Evolutionary conservation across 2,888 invertebrate genomes (phyloP), one percentile per base, ranked within the genome.

Genomic region (Aleiodes testaceus): DNA sequence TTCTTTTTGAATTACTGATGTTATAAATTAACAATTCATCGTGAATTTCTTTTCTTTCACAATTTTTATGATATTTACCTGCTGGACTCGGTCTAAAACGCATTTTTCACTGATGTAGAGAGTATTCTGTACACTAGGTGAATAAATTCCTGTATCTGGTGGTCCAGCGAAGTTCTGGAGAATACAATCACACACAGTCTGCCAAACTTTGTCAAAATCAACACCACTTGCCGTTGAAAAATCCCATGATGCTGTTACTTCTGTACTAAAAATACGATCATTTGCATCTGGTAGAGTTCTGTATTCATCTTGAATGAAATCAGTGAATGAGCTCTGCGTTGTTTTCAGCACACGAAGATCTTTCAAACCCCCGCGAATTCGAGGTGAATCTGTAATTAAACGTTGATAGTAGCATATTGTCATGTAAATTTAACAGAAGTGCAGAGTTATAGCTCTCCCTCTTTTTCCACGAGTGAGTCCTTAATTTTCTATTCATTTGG

Each of bases 81-180:
- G 92, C 1, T 92, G 89, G 61, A 94, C 89, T 85, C 90, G 91
- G 79, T 93, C 92, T 50, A 95, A 87, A 3, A 92, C 91, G 71
- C 91, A 89, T 83, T 92, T 93, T 81, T 93, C 91, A 0, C 93
- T 91, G 70, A 93, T 89, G 82, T 94, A 94, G 26, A 95, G 85
- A 0, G 95, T 95, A 79, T 95, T 91, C 82, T 95, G 95, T 0
- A 95, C 95, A 1, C 94, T 94, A 0, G 94, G 93, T 0, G 94
- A 95, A 75, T 92, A 91, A 2, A 93, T 88, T 1, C 95, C 95
- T 1, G 89, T 90, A 74, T 91, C 91, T 0, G 93, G 90, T 64
- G 93, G 92, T 0, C 95, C 95, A 4, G 94, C 94, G 82, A 95
- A 95, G 80, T 92, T 93, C 74, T 92, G 91, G 70, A 94, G 83